These are phyloP conservation scores for Motacilla alba DNA, from an alignment of 2,113 vertebrate species.

Conservation along the genomic window DNA sequence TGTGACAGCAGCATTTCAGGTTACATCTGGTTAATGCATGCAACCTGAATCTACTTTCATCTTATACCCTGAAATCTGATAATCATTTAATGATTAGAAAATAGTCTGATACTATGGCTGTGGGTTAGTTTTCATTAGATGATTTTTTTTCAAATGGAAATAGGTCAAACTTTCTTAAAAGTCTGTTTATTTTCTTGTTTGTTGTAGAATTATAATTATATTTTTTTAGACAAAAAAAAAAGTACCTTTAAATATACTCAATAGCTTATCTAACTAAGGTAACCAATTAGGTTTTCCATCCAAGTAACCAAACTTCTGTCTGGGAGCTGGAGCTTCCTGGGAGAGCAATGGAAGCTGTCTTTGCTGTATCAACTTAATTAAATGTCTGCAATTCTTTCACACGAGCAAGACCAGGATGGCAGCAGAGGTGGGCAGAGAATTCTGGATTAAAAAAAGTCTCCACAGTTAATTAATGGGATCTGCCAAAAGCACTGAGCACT, in stretches of 20 bases:
- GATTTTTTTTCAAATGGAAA: background rate
- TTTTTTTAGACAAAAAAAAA: background rate
- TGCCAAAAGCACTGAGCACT: conserved; percentile 32
- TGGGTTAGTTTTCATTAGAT: background rate
- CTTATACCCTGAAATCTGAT: background rate
- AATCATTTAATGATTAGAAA: background rate
- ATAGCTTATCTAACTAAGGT: background rate
- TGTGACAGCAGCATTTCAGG: background rate
- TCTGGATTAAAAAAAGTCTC: conserved; percentile 30
- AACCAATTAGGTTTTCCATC: background rate
- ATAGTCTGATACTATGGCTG: background rate
- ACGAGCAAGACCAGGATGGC: conserved; percentile 11
- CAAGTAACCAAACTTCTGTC: background rate
- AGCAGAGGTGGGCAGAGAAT: conserved; percentile 24
- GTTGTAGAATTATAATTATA: background rate
- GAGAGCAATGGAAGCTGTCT: conserved; percentile 27
- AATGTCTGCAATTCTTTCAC: conserved; percentile 12
- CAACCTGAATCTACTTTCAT: background rate
- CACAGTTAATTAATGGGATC: conserved; percentile 39
- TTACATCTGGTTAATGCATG: background rate
- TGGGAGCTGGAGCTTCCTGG: background rate
- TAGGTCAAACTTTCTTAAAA: background rate
- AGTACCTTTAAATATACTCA: background rate
- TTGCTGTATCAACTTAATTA: conserved; percentile 36
- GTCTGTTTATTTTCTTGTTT: background rate